Percentiles rank a stretch among this genome's conserved stretches.
phyloP scores from a whole-genome alignment of 2,888 invertebrate genomes.

The Ganaspis brasiliensis region DNA sequence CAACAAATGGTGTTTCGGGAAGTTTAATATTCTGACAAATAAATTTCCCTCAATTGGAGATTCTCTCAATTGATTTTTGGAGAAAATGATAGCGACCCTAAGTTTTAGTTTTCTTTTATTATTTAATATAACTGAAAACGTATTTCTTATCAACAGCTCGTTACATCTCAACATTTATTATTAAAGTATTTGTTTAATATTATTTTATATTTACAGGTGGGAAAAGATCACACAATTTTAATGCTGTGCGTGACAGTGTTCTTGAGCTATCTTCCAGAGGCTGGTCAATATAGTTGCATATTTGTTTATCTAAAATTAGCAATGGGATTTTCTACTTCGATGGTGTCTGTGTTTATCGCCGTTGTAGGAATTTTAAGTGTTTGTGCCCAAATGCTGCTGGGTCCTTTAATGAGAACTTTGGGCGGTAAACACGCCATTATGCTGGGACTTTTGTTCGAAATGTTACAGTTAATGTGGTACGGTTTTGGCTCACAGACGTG shows the following conservation, averaged over 20 bases:
- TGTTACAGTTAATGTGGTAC: constrained; percentile 98
- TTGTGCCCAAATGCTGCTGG: constrained; percentile 94
- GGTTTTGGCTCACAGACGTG: constrained; percentile 97
- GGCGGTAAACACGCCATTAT: constrained; percentile 99
- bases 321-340: constrained; percentile 96
- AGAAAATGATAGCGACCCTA: too few species aligned
- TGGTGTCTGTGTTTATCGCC: constrained; percentile 99
- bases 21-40: too few species aligned
- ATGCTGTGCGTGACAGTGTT: constrained; percentile 99
- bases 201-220: constrained; percentile 84
- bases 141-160: too few species aligned
- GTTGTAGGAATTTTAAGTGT: constrained; percentile 98
- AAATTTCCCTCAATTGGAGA: too few species aligned
- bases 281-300: constrained; percentile 99
- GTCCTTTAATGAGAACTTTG: constrained; percentile 86
- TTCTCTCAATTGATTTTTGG: too few species aligned
- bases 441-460: constrained; percentile 97
- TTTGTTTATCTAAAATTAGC: constrained; percentile 98
- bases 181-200: constrained; percentile 4
- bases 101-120: too few species aligned
- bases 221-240: constrained; percentile 96
- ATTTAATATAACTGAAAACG: too few species aligned
- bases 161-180: too few species aligned
- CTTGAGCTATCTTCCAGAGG: constrained; percentile 98
- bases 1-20: too few species aligned